These are phyloP conservation scores for Zygogramma bicolorata DNA, from an alignment of 2,888 invertebrate species.

Conservation along the genomic window DNA sequence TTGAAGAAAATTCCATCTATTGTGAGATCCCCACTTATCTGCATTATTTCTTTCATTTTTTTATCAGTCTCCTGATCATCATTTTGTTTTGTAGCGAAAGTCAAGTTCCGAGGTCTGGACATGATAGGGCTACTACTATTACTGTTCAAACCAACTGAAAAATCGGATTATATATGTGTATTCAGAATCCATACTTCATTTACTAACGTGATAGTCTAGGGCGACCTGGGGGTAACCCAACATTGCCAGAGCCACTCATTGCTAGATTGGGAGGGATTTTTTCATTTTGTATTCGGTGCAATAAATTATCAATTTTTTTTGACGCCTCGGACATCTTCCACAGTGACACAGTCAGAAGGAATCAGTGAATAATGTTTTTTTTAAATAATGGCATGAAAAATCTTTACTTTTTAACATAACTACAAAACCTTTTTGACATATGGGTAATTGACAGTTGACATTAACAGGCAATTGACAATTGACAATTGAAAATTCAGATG, in stretches of 20 bases:
- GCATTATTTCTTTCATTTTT: slow-evolving; percentile 92
- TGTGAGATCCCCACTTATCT: slow-evolving; percentile 90
- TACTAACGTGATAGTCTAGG: slow-evolving; percentile 51
- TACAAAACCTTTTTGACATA: too few relatives aligned
- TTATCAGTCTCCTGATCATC: slow-evolving; percentile 79
- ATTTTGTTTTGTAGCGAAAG: slow-evolving; percentile 71
- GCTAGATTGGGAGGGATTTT: slow-evolving; percentile 55
- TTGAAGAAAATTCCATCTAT: slow-evolving; percentile 84
- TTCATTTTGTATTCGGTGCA: slow-evolving; percentile 81
- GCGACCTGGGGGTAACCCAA: slow-evolving; percentile 47
- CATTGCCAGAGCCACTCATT: slow-evolving; percentile 42
- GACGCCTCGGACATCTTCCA: slow-evolving; percentile 75
- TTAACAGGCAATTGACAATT: not conserved
- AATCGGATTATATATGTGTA: not conserved
- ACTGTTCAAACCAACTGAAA: slow-evolving; percentile 50
- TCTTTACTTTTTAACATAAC: slow-evolving; percentile 47
- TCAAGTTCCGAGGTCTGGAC: slow-evolving; percentile 71
- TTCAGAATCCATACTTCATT: not conserved
- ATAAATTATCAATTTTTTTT: slow-evolving; percentile 85
- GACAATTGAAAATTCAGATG: not conserved
- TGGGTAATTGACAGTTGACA: slow-evolving; percentile 8
- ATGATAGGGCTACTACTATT: slow-evolving; percentile 67
- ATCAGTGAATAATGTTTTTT: slow-evolving; percentile 39
- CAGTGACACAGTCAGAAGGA: slow-evolving; percentile 41
- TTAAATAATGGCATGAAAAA: slow-evolving; percentile 47